Evolutionary conservation across 2,797 vertebrate genomes (phyloP).

Genomic region (Sebastes goodei): DNA sequence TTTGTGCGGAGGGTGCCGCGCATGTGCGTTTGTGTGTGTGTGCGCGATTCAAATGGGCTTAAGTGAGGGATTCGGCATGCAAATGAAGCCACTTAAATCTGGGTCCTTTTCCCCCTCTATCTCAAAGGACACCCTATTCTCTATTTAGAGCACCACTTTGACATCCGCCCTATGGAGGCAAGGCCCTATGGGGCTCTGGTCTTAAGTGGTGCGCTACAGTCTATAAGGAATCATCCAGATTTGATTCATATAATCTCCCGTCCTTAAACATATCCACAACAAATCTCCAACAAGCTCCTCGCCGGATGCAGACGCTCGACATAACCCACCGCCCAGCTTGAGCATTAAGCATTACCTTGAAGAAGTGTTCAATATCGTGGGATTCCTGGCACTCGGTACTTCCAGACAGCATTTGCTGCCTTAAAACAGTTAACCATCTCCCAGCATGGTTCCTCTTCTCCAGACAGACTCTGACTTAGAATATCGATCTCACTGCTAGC

Average conservation of each 20-base stretch:
- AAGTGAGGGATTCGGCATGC: slow-evolving; percentile 76
- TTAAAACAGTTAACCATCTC: slow-evolving; percentile 78
- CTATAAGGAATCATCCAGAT: slow-evolving; percentile 66
- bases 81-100: slow-evolving; percentile 78
- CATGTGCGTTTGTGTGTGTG: slow-evolving; percentile 36
- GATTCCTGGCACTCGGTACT: slow-evolving; percentile 76
- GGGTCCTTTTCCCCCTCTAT: slow-evolving; percentile 53
- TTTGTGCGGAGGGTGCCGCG: slow-evolving; percentile 22
- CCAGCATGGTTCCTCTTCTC: slow-evolving; percentile 77
- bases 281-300: slow-evolving; percentile 74
- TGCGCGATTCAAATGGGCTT: slow-evolving; percentile 59
- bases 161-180: slow-evolving; percentile 61
- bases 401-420: slow-evolving; percentile 70
- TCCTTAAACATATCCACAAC: slow-evolving; percentile 67
- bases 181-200: slow-evolving; percentile 49
- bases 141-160: slow-evolving; percentile 77
- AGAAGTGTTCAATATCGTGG: slow-evolving; percentile 70
- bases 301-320: slow-evolving; percentile 61
- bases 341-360: slow-evolving; percentile 72
- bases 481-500: slow-evolving; percentile 75
- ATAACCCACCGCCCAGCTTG: slow-evolving; percentile 59
- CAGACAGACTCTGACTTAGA: slow-evolving; percentile 79
- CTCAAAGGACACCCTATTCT: slow-evolving; percentile 74
- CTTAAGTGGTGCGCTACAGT: slow-evolving; percentile 64
- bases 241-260: slow-evolving; percentile 72